Conservation (phyloP, 1,140 invertebrate species). For the Aphaenogaster rudis region DNA sequence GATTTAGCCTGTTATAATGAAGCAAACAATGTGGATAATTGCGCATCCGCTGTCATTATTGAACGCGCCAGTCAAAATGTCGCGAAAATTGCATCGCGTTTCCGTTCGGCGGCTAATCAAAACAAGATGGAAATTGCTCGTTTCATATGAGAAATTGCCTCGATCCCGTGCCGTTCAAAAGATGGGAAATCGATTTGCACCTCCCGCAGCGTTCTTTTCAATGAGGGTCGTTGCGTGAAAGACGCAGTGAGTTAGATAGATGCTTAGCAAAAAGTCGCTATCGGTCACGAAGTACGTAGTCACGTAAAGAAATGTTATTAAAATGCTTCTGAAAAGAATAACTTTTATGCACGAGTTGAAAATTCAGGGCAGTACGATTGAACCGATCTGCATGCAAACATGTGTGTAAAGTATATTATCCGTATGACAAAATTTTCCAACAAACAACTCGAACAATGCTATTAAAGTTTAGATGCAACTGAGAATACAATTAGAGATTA, state of each 20-base stretch:
- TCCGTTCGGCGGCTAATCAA: conserved; percentile 66
- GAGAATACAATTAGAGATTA: background rate
- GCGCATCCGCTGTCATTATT: conserved; percentile 64
- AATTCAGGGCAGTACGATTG: background rate
- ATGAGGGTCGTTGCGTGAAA: background rate
- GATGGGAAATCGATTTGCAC: conserved; percentile 65
- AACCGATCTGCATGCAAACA: background rate
- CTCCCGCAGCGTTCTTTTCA: conserved; percentile 13
- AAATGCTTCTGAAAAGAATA: background rate
- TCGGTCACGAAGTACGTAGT: background rate
- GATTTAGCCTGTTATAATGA: conserved; percentile 67
- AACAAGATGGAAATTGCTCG: conserved; percentile 73
- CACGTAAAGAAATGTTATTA: background rate
- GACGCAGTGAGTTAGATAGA: background rate
- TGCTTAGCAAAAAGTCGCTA: conserved; percentile 16
- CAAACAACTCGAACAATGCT: background rate
- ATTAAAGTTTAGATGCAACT: background rate
- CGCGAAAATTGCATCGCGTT: conserved; percentile 70
- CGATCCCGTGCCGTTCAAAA: conserved; percentile 49
- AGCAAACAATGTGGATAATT: conserved; percentile 70
- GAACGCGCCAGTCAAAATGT: conserved; percentile 65
- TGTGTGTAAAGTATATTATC: background rate
- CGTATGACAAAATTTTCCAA: background rate
- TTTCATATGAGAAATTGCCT: conserved; percentile 75
- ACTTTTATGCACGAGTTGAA: background rate